Percentiles rank a stretch among this genome's conserved stretches.
phyloP scores from a whole-genome alignment of 92 coral and sea anemone species.

The Umimayanthus kanabou region DNA sequence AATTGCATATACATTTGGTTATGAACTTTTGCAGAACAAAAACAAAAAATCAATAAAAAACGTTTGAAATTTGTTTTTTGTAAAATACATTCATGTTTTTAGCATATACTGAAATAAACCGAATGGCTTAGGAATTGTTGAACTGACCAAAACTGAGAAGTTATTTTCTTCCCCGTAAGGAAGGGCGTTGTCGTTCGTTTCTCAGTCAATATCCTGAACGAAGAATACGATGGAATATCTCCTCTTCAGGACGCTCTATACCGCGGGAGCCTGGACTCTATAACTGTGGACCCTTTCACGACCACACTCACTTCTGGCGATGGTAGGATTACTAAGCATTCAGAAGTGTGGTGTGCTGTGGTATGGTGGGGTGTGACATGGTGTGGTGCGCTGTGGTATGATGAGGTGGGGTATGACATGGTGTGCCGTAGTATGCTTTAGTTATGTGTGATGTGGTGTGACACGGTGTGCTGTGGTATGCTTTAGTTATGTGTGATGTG shows the following conservation, averaged over 20 bases:
- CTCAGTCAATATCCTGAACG: conserved; percentile 16
- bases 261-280: background rate
- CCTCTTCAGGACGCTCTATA: conserved; percentile 20
- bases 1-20: background rate
- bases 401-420: too few relatives aligned
- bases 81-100: too few relatives aligned
- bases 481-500: too few relatives aligned
- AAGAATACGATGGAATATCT: conserved; percentile 11
- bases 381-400: too few relatives aligned
- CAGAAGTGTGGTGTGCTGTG: background rate
- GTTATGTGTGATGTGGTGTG: too few relatives aligned
- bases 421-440: too few relatives aligned
- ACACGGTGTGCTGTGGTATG: too few relatives aligned
- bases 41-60: too few relatives aligned
- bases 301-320: conserved; percentile 18
- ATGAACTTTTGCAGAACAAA: background rate
- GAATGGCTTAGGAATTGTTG: background rate
- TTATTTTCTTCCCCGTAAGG: conserved; percentile 21
- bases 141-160: background rate
- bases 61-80: background rate
- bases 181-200: conserved; percentile 31
- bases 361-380: too few relatives aligned
- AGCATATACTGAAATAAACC: background rate
- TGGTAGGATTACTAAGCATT: background rate
- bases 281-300: conserved; percentile 4